These are phyloP conservation scores for Anseranas semipalmata DNA, from an alignment of 2,113 vertebrate genomes.

Conservation along the genomic window DNA sequence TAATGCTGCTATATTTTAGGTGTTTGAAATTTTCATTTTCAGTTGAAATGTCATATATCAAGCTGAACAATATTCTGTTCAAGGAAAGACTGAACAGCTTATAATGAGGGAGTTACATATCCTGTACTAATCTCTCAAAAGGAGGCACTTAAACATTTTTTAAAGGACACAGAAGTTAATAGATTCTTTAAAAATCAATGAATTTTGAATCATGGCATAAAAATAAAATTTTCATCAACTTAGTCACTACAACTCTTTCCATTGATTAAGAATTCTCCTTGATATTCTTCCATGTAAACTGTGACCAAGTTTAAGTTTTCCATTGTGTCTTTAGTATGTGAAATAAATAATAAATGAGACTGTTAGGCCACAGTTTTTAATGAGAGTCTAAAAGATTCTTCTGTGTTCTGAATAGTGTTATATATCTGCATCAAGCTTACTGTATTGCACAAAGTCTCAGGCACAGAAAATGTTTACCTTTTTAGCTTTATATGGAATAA, in stretches of 20 bases:
- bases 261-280: background rate
- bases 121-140: background rate
- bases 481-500: background rate
- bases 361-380: background rate
- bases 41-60: background rate
- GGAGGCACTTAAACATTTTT: background rate
- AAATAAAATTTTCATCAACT: slow-evolving; percentile 17
- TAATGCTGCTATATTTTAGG: background rate
- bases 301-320: background rate
- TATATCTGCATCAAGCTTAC: background rate
- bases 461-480: background rate
- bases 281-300: background rate
- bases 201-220: background rate
- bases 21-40: background rate
- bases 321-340: background rate
- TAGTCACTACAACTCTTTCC: background rate
- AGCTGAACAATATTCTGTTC: background rate
- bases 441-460: background rate
- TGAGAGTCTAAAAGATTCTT: background rate
- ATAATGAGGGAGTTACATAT: background rate
- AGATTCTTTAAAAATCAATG: background rate
- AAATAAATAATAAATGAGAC: background rate
- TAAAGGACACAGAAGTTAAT: background rate
- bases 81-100: background rate
- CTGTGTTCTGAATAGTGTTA: background rate